phyloP scores from a whole-genome alignment of 2,113 vertebrate species.

The Perccottus glenii region DNA sequence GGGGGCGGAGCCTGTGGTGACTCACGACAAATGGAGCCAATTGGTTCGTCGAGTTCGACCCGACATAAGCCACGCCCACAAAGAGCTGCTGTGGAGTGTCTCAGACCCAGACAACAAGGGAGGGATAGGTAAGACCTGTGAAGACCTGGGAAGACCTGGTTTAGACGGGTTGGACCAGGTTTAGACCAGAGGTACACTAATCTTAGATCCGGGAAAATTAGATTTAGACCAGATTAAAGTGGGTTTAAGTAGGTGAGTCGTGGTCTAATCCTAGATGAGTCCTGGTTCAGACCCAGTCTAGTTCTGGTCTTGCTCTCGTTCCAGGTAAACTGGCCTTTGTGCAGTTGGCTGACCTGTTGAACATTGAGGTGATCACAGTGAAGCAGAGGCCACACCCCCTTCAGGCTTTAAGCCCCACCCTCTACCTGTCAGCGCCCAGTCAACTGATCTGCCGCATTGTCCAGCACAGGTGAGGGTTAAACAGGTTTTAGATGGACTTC shows the following conservation, averaged over 20 bases:
- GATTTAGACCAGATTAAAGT: too few species aligned
- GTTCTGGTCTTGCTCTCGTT: background rate
- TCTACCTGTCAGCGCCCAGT: conserved; percentile 82
- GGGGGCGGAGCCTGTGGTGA: conserved; percentile 78
- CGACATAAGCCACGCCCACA: conserved; percentile 82
- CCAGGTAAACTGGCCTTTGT: conserved; percentile 88
- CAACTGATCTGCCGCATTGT: conserved; percentile 79
- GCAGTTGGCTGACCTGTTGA: conserved; percentile 90
- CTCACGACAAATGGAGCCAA: conserved; percentile 82
- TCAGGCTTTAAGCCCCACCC: conserved; percentile 66
- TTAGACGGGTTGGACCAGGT: background rate
- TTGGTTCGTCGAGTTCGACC: conserved; percentile 84
- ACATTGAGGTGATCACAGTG: conserved; percentile 88
- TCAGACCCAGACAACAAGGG: conserved; percentile 83
- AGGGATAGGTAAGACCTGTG: conserved; percentile 78
- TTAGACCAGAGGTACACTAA: too few species aligned
- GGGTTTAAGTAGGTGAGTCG: too few species aligned
- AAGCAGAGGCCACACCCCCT: conserved; percentile 85
- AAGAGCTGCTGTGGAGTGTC: conserved; percentile 87
- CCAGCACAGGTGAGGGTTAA: conserved; percentile 82
- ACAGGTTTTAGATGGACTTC: background rate
- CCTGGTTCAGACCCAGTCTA: background rate
- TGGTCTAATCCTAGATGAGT: too few species aligned
- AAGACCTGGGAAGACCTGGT: background rate
- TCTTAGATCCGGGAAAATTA: too few species aligned